Evolutionary conservation across 2,888 invertebrate species (phyloP).

Genomic region (Caenorhabditis uteleia): DNA sequence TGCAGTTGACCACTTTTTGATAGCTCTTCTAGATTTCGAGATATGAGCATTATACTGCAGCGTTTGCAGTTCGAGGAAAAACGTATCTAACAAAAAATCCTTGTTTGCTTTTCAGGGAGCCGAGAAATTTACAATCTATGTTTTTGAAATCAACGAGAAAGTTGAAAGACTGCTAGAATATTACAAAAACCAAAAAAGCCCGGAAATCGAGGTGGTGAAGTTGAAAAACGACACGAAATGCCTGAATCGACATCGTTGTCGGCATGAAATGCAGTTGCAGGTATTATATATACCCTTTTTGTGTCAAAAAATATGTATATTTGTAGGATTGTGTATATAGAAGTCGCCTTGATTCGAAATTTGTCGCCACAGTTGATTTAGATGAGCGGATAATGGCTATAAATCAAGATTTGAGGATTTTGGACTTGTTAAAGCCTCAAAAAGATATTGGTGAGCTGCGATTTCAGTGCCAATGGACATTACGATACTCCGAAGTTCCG

Average conservation of each 20-base stretch:
- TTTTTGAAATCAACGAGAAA: slow-evolving; percentile 4
- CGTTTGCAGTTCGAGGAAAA: no score
- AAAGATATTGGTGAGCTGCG: slow-evolving; percentile 26
- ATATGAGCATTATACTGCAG: no score
- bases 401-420: slow-evolving; percentile 4
- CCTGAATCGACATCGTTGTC: slow-evolving; percentile 42
- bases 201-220: slow-evolving; percentile 12
- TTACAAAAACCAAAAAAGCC: slow-evolving; percentile 24
- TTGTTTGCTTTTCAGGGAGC: slow-evolving; percentile 33
- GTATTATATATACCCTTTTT: no score
- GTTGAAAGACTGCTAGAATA: slow-evolving; percentile 21
- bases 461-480: slow-evolving; percentile 46
- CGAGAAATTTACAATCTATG: slow-evolving; percentile 35
- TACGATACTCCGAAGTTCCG: slow-evolving; percentile 38
- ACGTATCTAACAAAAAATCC: not conserved
- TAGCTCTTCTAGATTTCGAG: no score
- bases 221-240: slow-evolving; percentile 39
- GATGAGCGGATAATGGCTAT: slow-evolving; percentile 41
- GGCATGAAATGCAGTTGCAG: slow-evolving; percentile 51
- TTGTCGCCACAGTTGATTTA: slow-evolving; percentile 42
- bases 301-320: not conserved
- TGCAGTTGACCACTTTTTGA: no score
- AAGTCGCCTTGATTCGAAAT: slow-evolving; percentile 8
- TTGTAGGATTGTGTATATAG: slow-evolving; percentile 44
- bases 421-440: slow-evolving; percentile 16